Evolutionary conservation across 2,113 vertebrate species (phyloP).

Genomic region (Chrysemys picta): DNA sequence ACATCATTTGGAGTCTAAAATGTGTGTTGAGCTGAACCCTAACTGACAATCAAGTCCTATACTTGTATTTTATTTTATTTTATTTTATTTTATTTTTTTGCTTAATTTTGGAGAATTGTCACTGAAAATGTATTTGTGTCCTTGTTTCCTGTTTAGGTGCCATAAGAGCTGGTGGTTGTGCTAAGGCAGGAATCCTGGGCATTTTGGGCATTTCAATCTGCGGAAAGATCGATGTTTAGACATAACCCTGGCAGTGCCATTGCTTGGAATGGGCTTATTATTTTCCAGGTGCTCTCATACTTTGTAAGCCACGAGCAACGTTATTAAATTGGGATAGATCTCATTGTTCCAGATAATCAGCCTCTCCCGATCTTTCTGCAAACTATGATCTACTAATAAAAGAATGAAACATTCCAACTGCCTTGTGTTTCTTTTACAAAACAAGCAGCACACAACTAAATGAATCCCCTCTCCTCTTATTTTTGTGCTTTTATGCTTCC

Average conservation of each 20-base stretch:
- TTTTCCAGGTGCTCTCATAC: neutral
- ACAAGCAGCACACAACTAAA: neutral
- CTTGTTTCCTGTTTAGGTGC: neutral
- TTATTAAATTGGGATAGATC: neutral
- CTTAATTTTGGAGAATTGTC: neutral
- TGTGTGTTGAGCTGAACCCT: neutral
- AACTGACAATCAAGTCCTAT: fast-evolving
- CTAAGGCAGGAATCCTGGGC: conserved; percentile 66
- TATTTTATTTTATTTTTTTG: neutral
- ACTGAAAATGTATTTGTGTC: neutral
- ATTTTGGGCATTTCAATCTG: conserved; percentile 74
- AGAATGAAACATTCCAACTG: neutral
- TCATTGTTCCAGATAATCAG: fast-evolving
- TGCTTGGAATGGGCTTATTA: neutral
- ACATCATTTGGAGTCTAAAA: neutral
- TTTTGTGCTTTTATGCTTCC: neutral
- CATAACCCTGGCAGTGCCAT: neutral
- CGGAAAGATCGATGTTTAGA: fast-evolving
- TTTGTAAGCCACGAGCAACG: neutral
- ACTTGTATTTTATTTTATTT: neutral
- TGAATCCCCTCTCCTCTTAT: neutral
- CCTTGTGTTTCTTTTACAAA: neutral
- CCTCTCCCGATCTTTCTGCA: neutral
- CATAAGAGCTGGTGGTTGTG: fast-evolving
- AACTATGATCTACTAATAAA: conserved; percentile 51